A percentile compares a stretch with the other conserved stretches of the same genome.
phyloP scores from a whole-genome alignment of 2,797 vertebrate genomes.

The Tapirus indicus region DNA sequence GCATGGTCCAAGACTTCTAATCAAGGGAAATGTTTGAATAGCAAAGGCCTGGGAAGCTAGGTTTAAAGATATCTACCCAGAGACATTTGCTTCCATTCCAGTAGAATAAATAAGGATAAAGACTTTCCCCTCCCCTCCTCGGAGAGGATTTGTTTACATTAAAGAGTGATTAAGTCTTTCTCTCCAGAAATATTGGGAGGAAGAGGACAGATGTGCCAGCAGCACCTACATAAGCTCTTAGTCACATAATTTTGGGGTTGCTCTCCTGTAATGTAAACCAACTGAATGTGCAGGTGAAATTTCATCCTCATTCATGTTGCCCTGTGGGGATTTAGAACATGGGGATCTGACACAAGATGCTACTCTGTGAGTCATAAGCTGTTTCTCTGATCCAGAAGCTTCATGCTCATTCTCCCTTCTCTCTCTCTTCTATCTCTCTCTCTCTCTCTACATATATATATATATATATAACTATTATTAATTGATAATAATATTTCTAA shows the following conservation, averaged over 20 bases:
- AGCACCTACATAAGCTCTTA: background rate
- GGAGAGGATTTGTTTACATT: background rate
- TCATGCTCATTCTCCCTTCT: background rate
- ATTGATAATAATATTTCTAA: background rate
- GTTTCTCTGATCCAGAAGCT: background rate
- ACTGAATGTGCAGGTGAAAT: background rate
- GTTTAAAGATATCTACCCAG: background rate
- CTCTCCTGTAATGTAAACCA: background rate
- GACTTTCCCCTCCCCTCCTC: background rate
- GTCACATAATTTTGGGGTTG: background rate
- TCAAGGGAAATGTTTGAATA: constrained; percentile 39
- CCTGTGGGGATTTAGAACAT: background rate
- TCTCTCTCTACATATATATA: background rate
- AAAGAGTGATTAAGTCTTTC: background rate
- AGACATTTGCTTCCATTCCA: background rate
- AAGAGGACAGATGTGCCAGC: background rate
- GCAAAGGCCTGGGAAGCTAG: background rate
- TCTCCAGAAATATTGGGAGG: background rate
- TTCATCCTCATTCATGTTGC: background rate
- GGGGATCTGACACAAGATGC: background rate
- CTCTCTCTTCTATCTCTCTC: background rate
- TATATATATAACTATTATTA: background rate
- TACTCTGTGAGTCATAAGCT: background rate
- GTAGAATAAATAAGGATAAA: background rate
- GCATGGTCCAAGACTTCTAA: background rate